Evolutionary conservation across 2,888 invertebrate species (phyloP).

Genomic region (Asteroscopus sphinx): DNA sequence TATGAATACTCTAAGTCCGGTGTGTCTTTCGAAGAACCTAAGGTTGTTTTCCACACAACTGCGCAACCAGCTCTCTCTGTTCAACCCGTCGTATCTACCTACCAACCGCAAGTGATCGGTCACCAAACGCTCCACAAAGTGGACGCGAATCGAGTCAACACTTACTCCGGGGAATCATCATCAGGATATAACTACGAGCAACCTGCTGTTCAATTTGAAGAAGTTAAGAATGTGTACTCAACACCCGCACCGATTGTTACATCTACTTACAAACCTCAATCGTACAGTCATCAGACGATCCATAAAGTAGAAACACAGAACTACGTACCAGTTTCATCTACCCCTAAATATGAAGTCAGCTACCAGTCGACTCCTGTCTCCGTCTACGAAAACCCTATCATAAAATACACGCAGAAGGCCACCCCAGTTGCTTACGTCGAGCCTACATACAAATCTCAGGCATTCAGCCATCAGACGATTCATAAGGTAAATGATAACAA

Average conservation of each 20-base stretch:
- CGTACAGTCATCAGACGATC: constrained; percentile 73
- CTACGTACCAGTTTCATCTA: constrained; percentile 72
- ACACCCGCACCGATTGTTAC: constrained; percentile 69
- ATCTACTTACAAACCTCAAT: constrained; percentile 69
- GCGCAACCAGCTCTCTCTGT: constrained; percentile 67
- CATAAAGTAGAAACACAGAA: constrained; percentile 74
- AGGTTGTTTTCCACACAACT: constrained; percentile 68
- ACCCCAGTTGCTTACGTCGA: constrained; percentile 72
- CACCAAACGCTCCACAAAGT: constrained; percentile 79
- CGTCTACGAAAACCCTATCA: constrained; percentile 79
- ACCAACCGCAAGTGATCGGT: constrained; percentile 74
- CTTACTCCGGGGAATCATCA: constrained; percentile 63
- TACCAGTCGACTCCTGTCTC: constrained; percentile 80
- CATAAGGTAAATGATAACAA: constrained; percentile 71
- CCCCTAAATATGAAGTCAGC: constrained; percentile 71
- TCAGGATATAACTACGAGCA: constrained; percentile 72
- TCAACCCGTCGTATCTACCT: constrained; percentile 71
- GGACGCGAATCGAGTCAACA: constrained; percentile 69
- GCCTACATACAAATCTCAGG: constrained; percentile 71
- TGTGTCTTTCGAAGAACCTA: constrained; percentile 62
- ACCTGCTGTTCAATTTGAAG: constrained; percentile 70
- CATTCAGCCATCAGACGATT: constrained; percentile 76
- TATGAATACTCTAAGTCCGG: constrained; percentile 59
- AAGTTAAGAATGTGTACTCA: constrained; percentile 70
- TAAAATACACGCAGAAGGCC: constrained; percentile 76